Percentiles rank a stretch among this genome's conserved stretches.
Evolutionary conservation across 2,888 invertebrate species (phyloP).

Genomic region (Scrobipalpa costella): DNA sequence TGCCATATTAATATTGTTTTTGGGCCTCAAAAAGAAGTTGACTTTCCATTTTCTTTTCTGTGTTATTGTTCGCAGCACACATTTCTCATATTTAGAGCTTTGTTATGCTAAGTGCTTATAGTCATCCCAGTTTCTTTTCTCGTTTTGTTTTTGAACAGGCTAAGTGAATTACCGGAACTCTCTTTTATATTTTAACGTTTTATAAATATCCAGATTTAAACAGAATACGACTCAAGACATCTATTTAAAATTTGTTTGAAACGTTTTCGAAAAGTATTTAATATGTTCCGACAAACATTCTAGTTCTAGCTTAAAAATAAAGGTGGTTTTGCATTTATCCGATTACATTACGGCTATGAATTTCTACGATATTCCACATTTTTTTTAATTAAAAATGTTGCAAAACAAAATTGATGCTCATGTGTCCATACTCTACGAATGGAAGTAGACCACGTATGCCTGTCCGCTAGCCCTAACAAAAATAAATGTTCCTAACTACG

Average conservation of each 20-base stretch:
- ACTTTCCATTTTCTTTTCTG: slow-evolving; percentile 48
- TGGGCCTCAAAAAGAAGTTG: slow-evolving; percentile 35
- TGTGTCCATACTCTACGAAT: not conserved
- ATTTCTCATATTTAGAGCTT: slow-evolving; percentile 34
- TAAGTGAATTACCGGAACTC: slow-evolving; percentile 16
- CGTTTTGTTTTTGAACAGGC: slow-evolving; percentile 26
- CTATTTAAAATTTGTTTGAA: too few species aligned
- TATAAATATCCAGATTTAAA: too few species aligned
- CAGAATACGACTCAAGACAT: too few species aligned
- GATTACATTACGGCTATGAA: too few species aligned
- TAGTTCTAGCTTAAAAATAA: too few species aligned
- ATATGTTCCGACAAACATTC: too few species aligned
- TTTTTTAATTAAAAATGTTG: too few species aligned
- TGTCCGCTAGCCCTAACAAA: slow-evolving; percentile 26
- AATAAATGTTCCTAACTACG: too few species aligned
- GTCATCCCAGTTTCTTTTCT: slow-evolving; percentile 27
- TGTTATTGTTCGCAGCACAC: slow-evolving; percentile 31
- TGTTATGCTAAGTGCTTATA: slow-evolving; percentile 36
- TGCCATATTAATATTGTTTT: slow-evolving; percentile 37
- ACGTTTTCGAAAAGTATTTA: too few species aligned
- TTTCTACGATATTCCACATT: too few species aligned
- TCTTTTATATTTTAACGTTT: not conserved
- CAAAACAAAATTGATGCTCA: too few species aligned
- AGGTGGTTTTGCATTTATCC: too few species aligned
- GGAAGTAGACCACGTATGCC: not conserved